These are phyloP conservation scores for Salvator merianae DNA, from an alignment of 2,113 vertebrate genomes.

Conservation along the genomic window DNA sequence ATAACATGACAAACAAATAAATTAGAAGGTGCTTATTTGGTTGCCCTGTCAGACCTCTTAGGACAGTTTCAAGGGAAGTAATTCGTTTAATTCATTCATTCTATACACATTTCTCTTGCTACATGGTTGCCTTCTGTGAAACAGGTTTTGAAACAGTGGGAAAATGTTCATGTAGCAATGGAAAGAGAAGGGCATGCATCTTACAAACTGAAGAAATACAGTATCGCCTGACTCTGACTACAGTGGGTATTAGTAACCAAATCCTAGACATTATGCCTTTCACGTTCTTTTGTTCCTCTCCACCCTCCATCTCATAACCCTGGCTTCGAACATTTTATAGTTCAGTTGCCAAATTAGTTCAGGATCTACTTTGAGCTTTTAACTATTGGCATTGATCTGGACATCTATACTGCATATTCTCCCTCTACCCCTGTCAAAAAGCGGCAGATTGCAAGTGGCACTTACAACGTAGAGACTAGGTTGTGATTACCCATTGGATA, in stretches of 20 bases:
- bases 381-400: constrained; percentile 17
- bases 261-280: background rate
- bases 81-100: background rate
- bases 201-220: background rate
- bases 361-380: background rate
- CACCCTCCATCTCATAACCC: too few species aligned
- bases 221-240: background rate
- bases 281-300: too few species aligned
- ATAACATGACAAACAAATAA: background rate
- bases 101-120: background rate
- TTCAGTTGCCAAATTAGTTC: background rate
- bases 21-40: too few species aligned
- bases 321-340: background rate
- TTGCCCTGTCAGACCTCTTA: too few species aligned
- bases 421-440: constrained; percentile 18
- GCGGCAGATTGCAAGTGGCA: constrained; percentile 59
- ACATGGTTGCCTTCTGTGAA: background rate
- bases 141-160: background rate
- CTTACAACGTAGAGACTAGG: constrained; percentile 51
- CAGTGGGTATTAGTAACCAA: background rate
- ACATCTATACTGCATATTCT: constrained; percentile 8
- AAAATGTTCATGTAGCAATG: background rate
- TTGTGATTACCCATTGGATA: constrained; percentile 54
- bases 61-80: background rate
- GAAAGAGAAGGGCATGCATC: too few species aligned